A percentile compares a stretch with the other conserved stretches of the same genome.
These are phyloP conservation scores for Agelas oroides DNA, from an alignment of 37 sponge, comb jelly and placozoan species.

Conservation along the genomic window DNA sequence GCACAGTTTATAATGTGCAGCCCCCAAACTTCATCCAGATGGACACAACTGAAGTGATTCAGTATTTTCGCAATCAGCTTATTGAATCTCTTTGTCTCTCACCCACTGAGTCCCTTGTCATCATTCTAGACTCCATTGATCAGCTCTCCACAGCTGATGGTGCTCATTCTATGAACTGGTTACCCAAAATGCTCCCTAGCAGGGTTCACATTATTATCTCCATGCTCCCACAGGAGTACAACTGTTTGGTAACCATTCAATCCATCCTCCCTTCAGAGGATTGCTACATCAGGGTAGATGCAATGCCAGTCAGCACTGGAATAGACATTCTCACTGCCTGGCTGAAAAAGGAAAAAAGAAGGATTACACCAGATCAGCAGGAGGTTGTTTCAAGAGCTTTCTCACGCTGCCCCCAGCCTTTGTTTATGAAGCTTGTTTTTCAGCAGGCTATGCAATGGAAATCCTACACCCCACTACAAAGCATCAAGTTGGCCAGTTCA, in stretches of 20 bases:
- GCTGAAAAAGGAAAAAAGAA: conserved; percentile 35
- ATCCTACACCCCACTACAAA: conserved; percentile 46
- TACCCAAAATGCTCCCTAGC: conserved; percentile 60
- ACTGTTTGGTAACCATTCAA: conserved; percentile 50
- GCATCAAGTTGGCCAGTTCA: conserved; percentile 14
- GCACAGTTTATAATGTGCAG: conserved; percentile 18
- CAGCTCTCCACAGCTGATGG: conserved; percentile 63
- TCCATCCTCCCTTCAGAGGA: conserved; percentile 14
- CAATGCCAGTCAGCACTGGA: conserved; percentile 45
- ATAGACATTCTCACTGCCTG: conserved; percentile 48
- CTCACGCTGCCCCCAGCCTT: conserved; percentile 45
- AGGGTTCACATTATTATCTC: conserved; percentile 72
- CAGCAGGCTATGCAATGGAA: conserved; percentile 54
- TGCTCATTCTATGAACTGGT: conserved; percentile 70
- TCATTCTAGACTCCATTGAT: conserved; percentile 81
- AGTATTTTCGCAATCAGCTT: conserved; percentile 52
- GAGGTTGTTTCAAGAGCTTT: conserved; percentile 39
- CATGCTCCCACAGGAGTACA: conserved; percentile 52
- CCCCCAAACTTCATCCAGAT: conserved; percentile 27
- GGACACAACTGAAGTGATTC: conserved; percentile 32
- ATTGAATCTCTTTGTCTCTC: conserved; percentile 6
- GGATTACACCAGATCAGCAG: conserved; percentile 23
- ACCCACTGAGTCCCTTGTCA: conserved; percentile 10
- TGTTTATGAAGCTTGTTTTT: conserved; percentile 66
- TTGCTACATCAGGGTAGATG: conserved; percentile 36